Percentiles rank a stretch among this genome's conserved stretches.
phyloP scores from a whole-genome alignment of 2,113 vertebrate genomes.

The Sigmodon hispidus region DNA sequence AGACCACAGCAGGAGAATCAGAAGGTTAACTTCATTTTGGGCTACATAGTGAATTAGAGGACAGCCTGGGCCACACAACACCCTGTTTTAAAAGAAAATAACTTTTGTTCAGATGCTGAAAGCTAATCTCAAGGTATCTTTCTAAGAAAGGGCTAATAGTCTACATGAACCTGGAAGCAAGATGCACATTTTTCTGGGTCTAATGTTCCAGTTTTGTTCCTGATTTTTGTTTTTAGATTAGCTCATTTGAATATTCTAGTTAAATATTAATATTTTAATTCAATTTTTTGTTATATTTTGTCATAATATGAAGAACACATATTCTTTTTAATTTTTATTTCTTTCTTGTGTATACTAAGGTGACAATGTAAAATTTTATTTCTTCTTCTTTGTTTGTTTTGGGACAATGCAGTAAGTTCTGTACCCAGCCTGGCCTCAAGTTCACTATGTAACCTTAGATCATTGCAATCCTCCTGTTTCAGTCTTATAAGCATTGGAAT shows the following conservation, averaged over 20 bases:
- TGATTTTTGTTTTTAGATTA: neutral
- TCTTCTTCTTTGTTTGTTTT: neutral
- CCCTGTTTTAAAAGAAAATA: neutral
- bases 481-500: neutral
- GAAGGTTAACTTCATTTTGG: neutral
- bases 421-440: neutral
- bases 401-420: neutral
- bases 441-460: neutral
- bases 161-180: neutral
- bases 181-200: neutral
- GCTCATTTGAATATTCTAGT: conserved; percentile 32
- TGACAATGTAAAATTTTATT: neutral
- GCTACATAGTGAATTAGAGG: neutral
- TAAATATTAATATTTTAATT: conserved; percentile 13
- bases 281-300: neutral
- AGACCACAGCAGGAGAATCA: neutral
- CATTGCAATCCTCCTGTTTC: neutral
- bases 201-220: neutral
- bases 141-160: neutral
- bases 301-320: neutral
- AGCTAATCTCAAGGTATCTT: neutral
- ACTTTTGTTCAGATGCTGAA: neutral
- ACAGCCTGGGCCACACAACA: neutral
- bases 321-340: neutral
- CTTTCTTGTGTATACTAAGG: neutral